phyloP scores from a whole-genome alignment of 2,113 vertebrate genomes.

The Sphyrna mokarran region DNA sequence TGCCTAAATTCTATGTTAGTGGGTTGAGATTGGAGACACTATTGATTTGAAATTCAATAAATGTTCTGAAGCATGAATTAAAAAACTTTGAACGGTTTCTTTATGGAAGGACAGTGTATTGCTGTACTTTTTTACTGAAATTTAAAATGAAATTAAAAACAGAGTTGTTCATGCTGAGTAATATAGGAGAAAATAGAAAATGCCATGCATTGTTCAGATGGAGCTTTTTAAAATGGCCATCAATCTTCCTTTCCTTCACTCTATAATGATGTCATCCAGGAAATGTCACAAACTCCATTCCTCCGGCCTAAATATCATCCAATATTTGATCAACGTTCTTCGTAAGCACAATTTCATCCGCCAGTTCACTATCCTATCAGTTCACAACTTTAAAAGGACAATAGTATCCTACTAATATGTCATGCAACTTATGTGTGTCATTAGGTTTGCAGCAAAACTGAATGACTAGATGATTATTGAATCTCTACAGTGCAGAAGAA shows the following conservation, averaged over 20 bases:
- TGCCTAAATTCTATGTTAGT: not conserved
- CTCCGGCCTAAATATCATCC: not conserved
- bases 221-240: not conserved
- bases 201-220: not conserved
- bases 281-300: not conserved
- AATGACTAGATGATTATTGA: not conserved
- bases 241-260: not conserved
- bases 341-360: not conserved
- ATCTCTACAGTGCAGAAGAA: not conserved
- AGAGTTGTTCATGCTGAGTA: not conserved
- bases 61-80: not conserved
- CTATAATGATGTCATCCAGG: not conserved
- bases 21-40: not conserved
- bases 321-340: conserved; percentile 19
- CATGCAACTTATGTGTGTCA: not conserved
- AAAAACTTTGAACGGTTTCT: not conserved
- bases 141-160: not conserved
- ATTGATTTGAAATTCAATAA: not conserved
- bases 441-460: not conserved
- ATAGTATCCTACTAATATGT: not conserved
- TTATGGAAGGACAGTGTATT: not conserved
- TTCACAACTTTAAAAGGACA: not conserved
- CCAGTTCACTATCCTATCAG: not conserved
- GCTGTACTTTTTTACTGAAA: not conserved
- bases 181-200: not conserved